These are phyloP conservation scores for Cryptotermes secundus DNA, from an alignment of 1,140 invertebrate species.

Conservation along the genomic window DNA sequence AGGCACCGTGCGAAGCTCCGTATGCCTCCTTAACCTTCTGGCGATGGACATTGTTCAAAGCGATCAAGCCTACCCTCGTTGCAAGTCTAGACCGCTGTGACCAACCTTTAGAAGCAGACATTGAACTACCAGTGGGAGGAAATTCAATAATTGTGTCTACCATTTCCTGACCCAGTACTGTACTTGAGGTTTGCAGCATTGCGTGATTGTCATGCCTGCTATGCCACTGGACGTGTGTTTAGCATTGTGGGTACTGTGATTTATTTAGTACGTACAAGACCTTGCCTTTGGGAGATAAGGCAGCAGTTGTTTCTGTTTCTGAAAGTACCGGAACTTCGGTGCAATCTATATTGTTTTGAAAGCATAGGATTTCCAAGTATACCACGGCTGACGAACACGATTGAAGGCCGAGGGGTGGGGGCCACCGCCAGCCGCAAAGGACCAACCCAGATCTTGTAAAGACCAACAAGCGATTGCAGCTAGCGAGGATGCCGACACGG, in stretches of 20 bases:
- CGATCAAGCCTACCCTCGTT: no score
- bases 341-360: neutral
- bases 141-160: neutral
- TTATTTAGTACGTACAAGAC: constrained; percentile 7
- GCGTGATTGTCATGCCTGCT: neutral
- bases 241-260: neutral
- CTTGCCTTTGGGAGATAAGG: neutral
- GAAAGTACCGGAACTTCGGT: neutral
- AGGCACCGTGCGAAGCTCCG: no score
- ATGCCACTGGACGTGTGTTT: neutral
- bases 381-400: neutral
- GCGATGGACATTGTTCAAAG: no score
- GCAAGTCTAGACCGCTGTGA: no score
- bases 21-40: no score
- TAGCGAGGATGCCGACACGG: no score
- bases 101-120: no score
- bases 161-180: neutral
- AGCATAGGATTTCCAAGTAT: neutral
- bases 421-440: no score
- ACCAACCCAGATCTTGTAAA: no score
- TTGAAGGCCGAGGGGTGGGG: no score
- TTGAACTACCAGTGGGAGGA: neutral
- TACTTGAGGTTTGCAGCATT: neutral
- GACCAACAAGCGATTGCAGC: no score
- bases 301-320: neutral